These are phyloP conservation scores for Drosophila trapezifrons DNA, from an alignment of 1,140 invertebrate genomes.

Conservation along the genomic window DNA sequence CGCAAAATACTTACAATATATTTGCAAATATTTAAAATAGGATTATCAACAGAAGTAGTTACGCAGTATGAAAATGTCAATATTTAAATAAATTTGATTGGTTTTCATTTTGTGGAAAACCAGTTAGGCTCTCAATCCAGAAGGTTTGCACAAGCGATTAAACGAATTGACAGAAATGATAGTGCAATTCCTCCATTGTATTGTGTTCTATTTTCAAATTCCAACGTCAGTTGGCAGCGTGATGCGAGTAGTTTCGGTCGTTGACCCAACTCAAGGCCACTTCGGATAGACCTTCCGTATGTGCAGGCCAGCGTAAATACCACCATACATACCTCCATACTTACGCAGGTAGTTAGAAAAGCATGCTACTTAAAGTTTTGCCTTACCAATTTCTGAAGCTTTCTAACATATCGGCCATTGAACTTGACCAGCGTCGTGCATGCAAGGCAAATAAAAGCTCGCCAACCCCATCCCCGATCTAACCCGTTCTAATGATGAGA, in stretches of 20 bases:
- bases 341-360: constrained; percentile 34
- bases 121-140: not conserved
- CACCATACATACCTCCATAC: constrained; percentile 12
- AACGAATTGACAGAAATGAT: constrained; percentile 9
- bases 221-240: constrained; percentile 13
- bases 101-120: constrained; percentile 3
- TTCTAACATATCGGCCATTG: constrained; percentile 43
- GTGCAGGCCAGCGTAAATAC: constrained; percentile 15
- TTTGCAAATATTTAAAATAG: not conserved
- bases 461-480: constrained; percentile 16
- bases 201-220: constrained; percentile 22
- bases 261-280: constrained; percentile 41
- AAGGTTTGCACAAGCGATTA: constrained; percentile 5
- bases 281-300: constrained; percentile 9
- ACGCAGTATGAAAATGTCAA: constrained; percentile 3
- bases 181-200: constrained; percentile 29
- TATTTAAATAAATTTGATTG: constrained; percentile 2
- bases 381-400: constrained; percentile 29
- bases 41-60: too few relatives aligned
- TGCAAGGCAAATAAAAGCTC: constrained; percentile 36
- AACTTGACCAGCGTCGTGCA: constrained; percentile 32
- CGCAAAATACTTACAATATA: not conserved
- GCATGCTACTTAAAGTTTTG: constrained; percentile 17
- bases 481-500: constrained; percentile 26
- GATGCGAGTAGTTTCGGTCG: constrained; percentile 24